Evolutionary conservation across 2,888 invertebrate species (phyloP).

Genomic region (Catocala nupta): DNA sequence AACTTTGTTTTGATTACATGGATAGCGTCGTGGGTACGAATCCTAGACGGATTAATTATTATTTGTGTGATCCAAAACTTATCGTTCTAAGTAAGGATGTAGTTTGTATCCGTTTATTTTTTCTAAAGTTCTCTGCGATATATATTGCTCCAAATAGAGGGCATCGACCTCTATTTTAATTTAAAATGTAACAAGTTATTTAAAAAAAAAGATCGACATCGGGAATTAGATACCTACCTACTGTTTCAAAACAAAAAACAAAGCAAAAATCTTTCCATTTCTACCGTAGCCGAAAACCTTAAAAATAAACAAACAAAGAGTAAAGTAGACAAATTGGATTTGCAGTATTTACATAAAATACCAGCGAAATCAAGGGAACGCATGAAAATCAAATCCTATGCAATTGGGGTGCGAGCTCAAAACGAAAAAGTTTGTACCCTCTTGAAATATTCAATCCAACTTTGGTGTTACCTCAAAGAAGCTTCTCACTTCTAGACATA

Average conservation of each 20-base stretch:
- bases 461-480: conserved; percentile 62
- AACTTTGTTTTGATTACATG: no score
- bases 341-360: conserved; percentile 34
- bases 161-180: no score
- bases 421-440: conserved; percentile 61
- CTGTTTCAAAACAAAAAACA: background rate
- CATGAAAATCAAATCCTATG: conserved; percentile 55
- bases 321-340: conserved; percentile 36
- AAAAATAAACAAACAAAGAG: conserved; percentile 14
- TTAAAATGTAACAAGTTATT: no score
- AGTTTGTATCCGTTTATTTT: no score
- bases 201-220: no score
- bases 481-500: conserved; percentile 54
- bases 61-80: no score
- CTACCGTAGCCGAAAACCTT: background rate
- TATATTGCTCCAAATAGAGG: no score
- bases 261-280: background rate
- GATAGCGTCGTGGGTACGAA: no score
- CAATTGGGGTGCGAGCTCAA: conserved; percentile 52
- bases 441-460: conserved; percentile 76
- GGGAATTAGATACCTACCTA: no score
- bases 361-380: conserved; percentile 22
- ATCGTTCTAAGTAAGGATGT: no score
- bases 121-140: no score
- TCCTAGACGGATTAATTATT: no score